These are phyloP conservation scores for Tyrannus savana DNA, from an alignment of 2,113 vertebrate genomes.

Conservation along the genomic window DNA sequence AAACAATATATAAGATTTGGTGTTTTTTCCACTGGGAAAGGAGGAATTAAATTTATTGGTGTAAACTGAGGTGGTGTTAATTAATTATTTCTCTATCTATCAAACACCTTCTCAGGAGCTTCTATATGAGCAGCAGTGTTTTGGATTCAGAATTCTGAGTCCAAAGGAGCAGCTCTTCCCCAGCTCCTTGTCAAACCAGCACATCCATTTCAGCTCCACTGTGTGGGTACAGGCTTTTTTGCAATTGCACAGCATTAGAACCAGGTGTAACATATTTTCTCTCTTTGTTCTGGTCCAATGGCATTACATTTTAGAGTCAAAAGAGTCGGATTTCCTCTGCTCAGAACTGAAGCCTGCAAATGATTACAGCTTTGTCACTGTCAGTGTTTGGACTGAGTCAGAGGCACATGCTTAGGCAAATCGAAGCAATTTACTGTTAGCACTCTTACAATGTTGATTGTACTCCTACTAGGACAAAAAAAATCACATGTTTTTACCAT, in stretches of 20 bases:
- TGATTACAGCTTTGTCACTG: background rate
- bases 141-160: background rate
- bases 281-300: background rate
- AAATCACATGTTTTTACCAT: background rate
- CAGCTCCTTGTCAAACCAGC: background rate
- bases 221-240: background rate
- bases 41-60: background rate
- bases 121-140: background rate
- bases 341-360: background rate
- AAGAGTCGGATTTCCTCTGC: background rate
- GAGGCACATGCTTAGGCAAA: background rate
- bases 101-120: background rate
- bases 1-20: background rate
- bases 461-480: background rate
- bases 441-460: background rate
- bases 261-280: background rate
- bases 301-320: background rate
- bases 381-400: slow-evolving; percentile 1
- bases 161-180: background rate
- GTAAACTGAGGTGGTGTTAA: background rate
- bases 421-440: background rate
- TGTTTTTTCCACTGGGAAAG: background rate
- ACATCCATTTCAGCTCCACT: fast-evolving
- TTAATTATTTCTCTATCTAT: background rate
- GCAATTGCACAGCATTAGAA: background rate